These are phyloP conservation scores for Rhodinocichla rosea DNA, from an alignment of 2,113 vertebrate genomes.

Conservation along the genomic window DNA sequence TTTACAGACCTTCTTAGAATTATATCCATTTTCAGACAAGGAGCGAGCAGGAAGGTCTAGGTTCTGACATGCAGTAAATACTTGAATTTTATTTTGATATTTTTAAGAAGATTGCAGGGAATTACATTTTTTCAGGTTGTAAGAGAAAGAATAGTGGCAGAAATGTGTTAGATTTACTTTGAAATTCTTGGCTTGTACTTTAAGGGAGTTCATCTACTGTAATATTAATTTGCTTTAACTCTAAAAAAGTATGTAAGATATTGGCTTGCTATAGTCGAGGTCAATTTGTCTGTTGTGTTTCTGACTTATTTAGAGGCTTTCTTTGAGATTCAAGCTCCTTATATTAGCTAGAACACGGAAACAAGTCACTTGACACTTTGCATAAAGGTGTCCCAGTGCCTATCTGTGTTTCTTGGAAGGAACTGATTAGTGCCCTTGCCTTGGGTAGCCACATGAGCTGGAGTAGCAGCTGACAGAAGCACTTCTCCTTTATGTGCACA, in stretches of 20 bases:
- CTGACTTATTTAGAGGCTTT: background rate
- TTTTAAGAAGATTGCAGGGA: background rate
- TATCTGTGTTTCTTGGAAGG: background rate
- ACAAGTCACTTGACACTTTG: background rate
- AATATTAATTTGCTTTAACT: background rate
- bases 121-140: background rate
- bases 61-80: background rate
- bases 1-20: background rate
- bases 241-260: background rate
- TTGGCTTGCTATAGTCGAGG: background rate
- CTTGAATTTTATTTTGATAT: background rate
- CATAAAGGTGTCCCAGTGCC: background rate
- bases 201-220: background rate
- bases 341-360: background rate
- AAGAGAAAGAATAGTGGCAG: background rate
- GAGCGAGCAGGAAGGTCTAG: background rate
- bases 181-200: background rate
- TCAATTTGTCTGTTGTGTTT: background rate
- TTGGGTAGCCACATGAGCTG: background rate
- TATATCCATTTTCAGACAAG: background rate
- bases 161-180: background rate
- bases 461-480: background rate
- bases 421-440: background rate
- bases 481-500: background rate
- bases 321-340: background rate